Conservation (phyloP, 2,797 vertebrate genomes). For the Lophotriccus pileatus region DNA sequence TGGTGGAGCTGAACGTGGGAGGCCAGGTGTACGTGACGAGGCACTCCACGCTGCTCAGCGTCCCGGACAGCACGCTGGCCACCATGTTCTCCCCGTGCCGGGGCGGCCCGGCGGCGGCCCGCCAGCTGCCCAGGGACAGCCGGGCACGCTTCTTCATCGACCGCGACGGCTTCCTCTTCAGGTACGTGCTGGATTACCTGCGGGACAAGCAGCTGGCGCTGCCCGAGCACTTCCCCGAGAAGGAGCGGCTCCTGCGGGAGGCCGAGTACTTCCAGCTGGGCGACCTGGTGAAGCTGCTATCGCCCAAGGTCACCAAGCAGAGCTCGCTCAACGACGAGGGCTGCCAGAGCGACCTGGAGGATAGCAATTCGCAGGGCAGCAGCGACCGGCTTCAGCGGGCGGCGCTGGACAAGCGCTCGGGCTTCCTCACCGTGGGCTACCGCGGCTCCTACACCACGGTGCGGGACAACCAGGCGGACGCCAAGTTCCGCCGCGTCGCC, state of each 20-base stretch:
- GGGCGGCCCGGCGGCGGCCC: slow-evolving; percentile 74
- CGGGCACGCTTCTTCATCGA: slow-evolving; percentile 89
- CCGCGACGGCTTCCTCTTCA: slow-evolving; percentile 89
- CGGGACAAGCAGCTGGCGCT: slow-evolving; percentile 86
- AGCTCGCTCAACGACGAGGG: slow-evolving; percentile 83
- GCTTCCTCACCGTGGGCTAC: slow-evolving; percentile 88
- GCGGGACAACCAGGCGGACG: slow-evolving; percentile 85
- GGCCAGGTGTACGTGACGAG: slow-evolving; percentile 89
- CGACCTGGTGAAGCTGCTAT: slow-evolving; percentile 80
- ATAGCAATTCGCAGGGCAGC: slow-evolving; percentile 81
- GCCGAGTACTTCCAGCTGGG: slow-evolving; percentile 86
- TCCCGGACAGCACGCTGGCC: slow-evolving; percentile 85
- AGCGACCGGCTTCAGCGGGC: slow-evolving; percentile 76
- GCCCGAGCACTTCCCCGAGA: slow-evolving; percentile 88
- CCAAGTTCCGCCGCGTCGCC: slow-evolving; percentile 86
- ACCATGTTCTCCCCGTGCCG: slow-evolving; percentile 81
- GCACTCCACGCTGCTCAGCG: slow-evolving; percentile 84
- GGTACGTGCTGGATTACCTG: slow-evolving; percentile 87
- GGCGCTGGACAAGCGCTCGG: slow-evolving; percentile 79
- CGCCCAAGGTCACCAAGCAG: slow-evolving; percentile 81
- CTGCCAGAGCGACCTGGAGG: slow-evolving; percentile 82
- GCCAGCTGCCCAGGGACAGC: slow-evolving; percentile 85
- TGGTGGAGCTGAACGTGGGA: slow-evolving; percentile 88
- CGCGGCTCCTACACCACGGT: slow-evolving; percentile 84
- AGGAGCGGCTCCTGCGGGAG: slow-evolving; percentile 85